phyloP scores from a whole-genome alignment of 37 sponge, comb jelly and placozoan genomes.

The Beroe ovata region DNA sequence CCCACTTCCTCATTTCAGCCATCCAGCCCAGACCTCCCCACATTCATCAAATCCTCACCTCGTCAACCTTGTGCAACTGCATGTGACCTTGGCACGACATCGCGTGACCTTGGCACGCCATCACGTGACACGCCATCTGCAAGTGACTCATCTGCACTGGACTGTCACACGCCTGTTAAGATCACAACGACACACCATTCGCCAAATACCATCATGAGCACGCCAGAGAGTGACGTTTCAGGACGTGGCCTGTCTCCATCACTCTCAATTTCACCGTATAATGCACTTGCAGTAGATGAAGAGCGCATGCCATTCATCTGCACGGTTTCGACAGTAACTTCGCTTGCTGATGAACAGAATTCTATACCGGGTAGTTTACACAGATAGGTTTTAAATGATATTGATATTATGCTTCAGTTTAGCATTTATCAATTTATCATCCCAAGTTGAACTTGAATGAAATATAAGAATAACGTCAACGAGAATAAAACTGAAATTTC shows the following conservation, averaged over 20 bases:
- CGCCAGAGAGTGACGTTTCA: background rate
- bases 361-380: background rate
- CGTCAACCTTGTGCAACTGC: background rate
- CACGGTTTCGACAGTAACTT: constrained; percentile 3
- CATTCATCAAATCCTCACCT: background rate
- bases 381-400: too few relatives aligned
- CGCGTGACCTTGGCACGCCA: background rate
- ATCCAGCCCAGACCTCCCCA: background rate
- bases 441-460: too few relatives aligned
- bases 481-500: too few relatives aligned
- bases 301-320: constrained; percentile 9
- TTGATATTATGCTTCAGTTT: too few relatives aligned
- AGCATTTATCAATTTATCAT: too few relatives aligned
- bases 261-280: constrained; percentile 8
- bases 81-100: background rate
- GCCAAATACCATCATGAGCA: background rate
- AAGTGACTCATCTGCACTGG: background rate
- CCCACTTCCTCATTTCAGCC: background rate
- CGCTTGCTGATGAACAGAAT: background rate
- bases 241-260: background rate
- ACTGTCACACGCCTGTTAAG: background rate
- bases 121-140: background rate
- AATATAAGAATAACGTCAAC: too few relatives aligned
- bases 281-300: background rate
- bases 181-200: background rate